These are phyloP conservation scores for Dryobota labecula DNA, from an alignment of 2,888 invertebrate species.

Conservation along the genomic window DNA sequence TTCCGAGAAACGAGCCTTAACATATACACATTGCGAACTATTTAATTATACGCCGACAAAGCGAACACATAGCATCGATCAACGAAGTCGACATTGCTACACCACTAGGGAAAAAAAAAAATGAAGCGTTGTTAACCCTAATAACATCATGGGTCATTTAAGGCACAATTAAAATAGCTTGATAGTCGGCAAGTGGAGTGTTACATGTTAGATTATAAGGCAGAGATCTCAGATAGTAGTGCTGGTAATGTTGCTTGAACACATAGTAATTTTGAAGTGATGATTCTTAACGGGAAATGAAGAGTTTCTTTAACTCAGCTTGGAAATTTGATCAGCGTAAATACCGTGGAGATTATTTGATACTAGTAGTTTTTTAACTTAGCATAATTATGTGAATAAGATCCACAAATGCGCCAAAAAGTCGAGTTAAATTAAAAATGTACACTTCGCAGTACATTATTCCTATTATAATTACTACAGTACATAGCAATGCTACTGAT, in stretches of 20 bases:
- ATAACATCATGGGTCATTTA: conserved; percentile 73
- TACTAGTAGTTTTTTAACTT: conserved; percentile 42
- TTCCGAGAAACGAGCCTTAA: conserved; percentile 57
- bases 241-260: conserved; percentile 53
- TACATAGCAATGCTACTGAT: conserved; percentile 45
- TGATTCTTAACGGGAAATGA: conserved; percentile 34
- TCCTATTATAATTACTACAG: conserved; percentile 38
- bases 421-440: conserved; percentile 20
- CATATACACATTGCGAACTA: conserved; percentile 61
- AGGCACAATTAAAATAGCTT: conserved; percentile 68
- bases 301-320: conserved; percentile 25
- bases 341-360: conserved; percentile 30
- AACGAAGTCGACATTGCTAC: conserved; percentile 69
- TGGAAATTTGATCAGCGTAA: conserved; percentile 38
- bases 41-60: conserved; percentile 83
- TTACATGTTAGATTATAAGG: conserved; percentile 62
- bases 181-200: conserved; percentile 64
- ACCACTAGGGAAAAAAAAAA: conserved; percentile 61
- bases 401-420: conserved; percentile 35
- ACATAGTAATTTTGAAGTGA: conserved; percentile 40
- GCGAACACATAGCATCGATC: conserved; percentile 80
- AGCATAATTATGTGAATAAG: conserved; percentile 43
- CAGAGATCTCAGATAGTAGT: conserved; percentile 54
- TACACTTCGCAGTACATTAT: conserved; percentile 28
- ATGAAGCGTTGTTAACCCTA: conserved; percentile 71